Base-by-base conservation (phyloP, 2,797 vertebrate species). In the Pitangus sulphuratus region DNA sequence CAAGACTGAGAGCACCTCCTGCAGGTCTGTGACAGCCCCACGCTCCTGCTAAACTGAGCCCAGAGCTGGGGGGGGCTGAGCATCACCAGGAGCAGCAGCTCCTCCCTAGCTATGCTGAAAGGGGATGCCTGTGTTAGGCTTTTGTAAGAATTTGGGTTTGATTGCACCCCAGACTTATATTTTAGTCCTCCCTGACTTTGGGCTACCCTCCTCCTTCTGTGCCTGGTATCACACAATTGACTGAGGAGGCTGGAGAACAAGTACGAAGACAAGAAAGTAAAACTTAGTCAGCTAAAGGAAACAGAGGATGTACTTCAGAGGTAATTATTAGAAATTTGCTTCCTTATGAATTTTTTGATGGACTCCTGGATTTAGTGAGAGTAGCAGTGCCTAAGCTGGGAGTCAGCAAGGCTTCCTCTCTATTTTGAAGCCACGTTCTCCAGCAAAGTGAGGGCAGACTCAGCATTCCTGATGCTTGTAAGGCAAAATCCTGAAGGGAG, bases 1-100 rank as follows among this genome's bases (percentile, higher is more conserved):
- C 76, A 71, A 31, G 82, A 13, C 72, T 58, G 25, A 2, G 69
- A 97, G 96, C 95, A 95, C 68, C 89, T 97, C 75, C 90, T 95
- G 87, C 80, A 85, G 88, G 87, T 64, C 30, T 72, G 42, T 47
- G 91, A 14, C 54, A 87, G 53, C 31, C 26, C 66, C 39, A 19
- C 0, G 6, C 30, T 84, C 48, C 66, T 86, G 33, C 68, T 39
- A 37, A 5, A 22, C 58, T 9, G 33, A 83, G 54, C 31, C 25
- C 37, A 25, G 48, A 17, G 33, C 75, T 89, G 66, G 21, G 84
- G 69, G 3, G 31, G 64, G 58, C 51, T 50, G 35, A 79, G 60
- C 48, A 42, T 9, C 4, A 0, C 15, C 76, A 54, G 22, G 35
- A 64, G 24, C 88, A 71, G 57, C 20, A 66, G 4, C 24, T 44